These are phyloP conservation scores for Sternotherus odoratus DNA, from an alignment of 2,797 vertebrate genomes.

Conservation along the genomic window DNA sequence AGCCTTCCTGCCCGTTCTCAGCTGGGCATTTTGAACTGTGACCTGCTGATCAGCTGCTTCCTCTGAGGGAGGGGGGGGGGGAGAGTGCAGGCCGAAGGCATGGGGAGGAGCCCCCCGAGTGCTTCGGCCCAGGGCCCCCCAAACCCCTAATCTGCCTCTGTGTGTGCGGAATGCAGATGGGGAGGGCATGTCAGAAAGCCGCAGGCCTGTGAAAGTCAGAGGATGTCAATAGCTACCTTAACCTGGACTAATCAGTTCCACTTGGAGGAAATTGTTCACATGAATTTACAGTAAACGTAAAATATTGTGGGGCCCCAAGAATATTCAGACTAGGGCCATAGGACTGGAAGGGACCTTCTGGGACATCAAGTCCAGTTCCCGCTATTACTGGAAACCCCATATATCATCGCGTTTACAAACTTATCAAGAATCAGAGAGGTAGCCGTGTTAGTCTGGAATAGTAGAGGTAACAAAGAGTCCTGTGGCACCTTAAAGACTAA, in stretches of 20 bases:
- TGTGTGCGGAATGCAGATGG: neutral
- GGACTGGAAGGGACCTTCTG: neutral
- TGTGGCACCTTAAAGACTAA: too few relatives aligned
- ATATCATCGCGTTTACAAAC: neutral
- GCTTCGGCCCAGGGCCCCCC: too few relatives aligned
- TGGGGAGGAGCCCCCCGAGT: too few relatives aligned
- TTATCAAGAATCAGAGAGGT: too few relatives aligned
- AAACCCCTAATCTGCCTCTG: too few relatives aligned
- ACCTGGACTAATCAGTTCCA: neutral
- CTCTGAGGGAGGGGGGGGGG: too few relatives aligned
- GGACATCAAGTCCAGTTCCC: neutral
- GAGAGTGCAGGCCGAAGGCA: too few relatives aligned
- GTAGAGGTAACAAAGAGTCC: too few relatives aligned
- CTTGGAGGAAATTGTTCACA: neutral
- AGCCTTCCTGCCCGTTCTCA: neutral
- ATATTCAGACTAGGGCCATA: neutral
- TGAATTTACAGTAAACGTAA: neutral
- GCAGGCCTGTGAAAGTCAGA: accelerated
- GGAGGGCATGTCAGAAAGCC: neutral
- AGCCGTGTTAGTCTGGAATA: too few relatives aligned
- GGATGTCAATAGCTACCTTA: accelerated
- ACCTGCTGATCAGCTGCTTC: too few relatives aligned
- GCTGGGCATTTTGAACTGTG: too few relatives aligned
- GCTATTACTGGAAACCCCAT: neutral
- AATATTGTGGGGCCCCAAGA: neutral